Evolutionary conservation across 2,888 invertebrate genomes (phyloP).

Genomic region (Corbicula japonica): DNA sequence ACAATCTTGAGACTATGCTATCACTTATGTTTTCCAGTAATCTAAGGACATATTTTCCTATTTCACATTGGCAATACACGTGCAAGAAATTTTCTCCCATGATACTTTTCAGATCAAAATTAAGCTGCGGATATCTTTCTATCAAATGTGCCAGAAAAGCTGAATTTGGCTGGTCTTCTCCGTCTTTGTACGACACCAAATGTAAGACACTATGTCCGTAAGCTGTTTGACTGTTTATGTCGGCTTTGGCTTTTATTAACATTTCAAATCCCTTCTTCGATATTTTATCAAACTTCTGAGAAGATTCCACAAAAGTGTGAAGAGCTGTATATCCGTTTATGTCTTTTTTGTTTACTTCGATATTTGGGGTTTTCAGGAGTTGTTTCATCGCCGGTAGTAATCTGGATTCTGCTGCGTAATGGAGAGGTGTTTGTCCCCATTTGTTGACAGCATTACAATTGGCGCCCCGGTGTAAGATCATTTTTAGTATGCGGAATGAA

Average conservation of each 20-base stretch:
- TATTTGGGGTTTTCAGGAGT: neutral
- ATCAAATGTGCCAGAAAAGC: neutral
- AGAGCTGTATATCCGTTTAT: conserved; percentile 1
- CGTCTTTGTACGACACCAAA: neutral
- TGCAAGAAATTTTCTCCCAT: conserved; percentile 7
- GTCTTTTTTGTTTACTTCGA: neutral
- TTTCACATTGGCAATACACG: neutral
- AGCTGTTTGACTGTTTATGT: neutral
- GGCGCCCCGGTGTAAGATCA: no score
- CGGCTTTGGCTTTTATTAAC: neutral
- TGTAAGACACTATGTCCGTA: no score
- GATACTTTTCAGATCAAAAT: neutral
- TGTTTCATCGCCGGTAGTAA: neutral
- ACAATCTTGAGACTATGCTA: neutral
- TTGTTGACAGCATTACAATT: neutral
- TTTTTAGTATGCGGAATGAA: no score
- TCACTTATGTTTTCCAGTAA: neutral
- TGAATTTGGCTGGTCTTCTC: no score
- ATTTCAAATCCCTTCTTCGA: conserved; percentile 6
- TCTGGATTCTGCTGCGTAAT: neutral
- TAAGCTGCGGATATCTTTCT: neutral
- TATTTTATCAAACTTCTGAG: neutral
- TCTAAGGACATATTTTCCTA: neutral
- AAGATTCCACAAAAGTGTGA: conserved; percentile 1
- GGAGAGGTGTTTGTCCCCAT: conserved; percentile 11